These are phyloP conservation scores for Butorides virescens DNA, from an alignment of 2,113 vertebrate species.

Conservation along the genomic window DNA sequence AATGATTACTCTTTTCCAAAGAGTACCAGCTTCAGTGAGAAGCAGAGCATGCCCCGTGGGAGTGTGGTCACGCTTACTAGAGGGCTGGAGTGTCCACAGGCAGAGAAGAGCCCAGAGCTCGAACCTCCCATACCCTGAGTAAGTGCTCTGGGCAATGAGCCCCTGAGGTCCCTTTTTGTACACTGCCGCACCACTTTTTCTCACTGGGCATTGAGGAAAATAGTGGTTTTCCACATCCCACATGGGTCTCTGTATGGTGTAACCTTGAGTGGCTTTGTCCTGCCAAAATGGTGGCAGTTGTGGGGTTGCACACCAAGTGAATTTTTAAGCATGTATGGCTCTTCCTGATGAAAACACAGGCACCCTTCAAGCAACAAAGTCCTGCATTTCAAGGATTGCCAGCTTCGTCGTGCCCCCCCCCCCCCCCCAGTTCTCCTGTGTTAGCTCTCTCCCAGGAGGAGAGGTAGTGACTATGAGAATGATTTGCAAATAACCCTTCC, in stretches of 20 bases:
- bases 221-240: not conserved
- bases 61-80: not conserved
- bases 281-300: not conserved
- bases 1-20: not conserved
- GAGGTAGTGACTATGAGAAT: not conserved
- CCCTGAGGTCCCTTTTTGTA: not conserved
- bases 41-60: not conserved
- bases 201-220: rapidly evolving
- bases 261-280: not conserved
- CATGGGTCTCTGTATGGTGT: not conserved
- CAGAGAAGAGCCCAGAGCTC: not conserved
- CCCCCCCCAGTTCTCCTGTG: not conserved
- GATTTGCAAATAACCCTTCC: not conserved
- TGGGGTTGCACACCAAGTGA: not conserved
- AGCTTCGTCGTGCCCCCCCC: not conserved
- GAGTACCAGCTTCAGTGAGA: not conserved
- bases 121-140: not conserved
- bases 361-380: not conserved
- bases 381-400: not conserved
- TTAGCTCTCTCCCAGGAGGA: not conserved
- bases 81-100: not conserved
- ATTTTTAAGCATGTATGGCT: not conserved
- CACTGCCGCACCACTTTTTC: not conserved
- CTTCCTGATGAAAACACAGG: not conserved
- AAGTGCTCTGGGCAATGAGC: not conserved